Percentiles rank a stretch among this genome's conserved stretches.
Evolutionary conservation across 2,113 vertebrate species (phyloP).

Genomic region (Phrynocephalus versicolor): DNA sequence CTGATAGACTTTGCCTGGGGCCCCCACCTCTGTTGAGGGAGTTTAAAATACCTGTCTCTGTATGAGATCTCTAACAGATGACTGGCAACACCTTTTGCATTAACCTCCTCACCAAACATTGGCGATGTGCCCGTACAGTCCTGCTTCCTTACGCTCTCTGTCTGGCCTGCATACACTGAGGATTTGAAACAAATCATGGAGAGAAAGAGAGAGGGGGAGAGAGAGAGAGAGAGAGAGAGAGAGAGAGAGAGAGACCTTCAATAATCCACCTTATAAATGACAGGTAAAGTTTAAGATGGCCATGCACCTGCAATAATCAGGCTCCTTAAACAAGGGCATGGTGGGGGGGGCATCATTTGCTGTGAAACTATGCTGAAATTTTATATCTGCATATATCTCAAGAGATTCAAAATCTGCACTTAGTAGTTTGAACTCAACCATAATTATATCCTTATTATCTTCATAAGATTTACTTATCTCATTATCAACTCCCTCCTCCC

Average conservation of each 20-base stretch:
- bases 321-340: constrained; percentile 37
- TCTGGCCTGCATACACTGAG: too few species aligned
- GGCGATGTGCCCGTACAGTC: too few species aligned
- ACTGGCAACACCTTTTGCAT: too few species aligned
- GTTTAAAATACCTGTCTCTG: too few species aligned
- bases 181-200: not conserved
- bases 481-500: constrained; percentile 75
- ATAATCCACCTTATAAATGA: not conserved
- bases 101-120: too few species aligned
- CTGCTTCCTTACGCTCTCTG: not conserved
- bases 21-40: too few species aligned
- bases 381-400: constrained; percentile 64
- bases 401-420: constrained; percentile 62
- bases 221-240: too few species aligned
- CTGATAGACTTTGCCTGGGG: too few species aligned
- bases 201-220: too few species aligned
- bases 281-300: constrained; percentile 35
- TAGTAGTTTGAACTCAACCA: constrained; percentile 69
- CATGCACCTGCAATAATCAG: constrained; percentile 5
- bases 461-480: constrained; percentile 81
- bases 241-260: too few species aligned
- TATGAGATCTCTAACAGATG: too few species aligned
- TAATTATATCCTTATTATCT: constrained; percentile 80
- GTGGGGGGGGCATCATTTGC: constrained; percentile 54
- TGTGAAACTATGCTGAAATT: constrained; percentile 58